Conservation (phyloP, 2,888 invertebrate species). For the Calephelis perditalis region DNA sequence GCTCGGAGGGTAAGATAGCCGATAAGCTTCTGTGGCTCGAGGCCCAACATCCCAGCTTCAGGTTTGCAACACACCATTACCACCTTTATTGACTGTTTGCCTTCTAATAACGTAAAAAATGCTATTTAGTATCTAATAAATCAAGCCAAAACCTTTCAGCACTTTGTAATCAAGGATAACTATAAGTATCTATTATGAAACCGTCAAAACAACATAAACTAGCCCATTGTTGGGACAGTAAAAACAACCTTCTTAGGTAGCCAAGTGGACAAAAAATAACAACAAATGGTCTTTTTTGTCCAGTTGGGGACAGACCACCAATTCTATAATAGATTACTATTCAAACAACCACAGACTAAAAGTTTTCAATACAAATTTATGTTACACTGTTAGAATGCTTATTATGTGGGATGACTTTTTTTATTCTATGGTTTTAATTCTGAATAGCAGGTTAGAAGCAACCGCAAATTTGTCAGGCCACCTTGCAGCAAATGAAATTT, state of each 20-base stretch:
- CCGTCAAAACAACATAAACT: conserved; percentile 52
- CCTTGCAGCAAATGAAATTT: conserved; percentile 74
- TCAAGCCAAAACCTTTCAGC: conserved; percentile 3
- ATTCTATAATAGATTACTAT: conserved; percentile 14
- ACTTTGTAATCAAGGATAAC: conserved; percentile 12
- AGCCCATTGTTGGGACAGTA: conserved; percentile 54
- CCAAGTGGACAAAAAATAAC: conserved; percentile 40
- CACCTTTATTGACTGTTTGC: no score
- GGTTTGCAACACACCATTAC: no score
- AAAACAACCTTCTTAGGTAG: conserved; percentile 41
- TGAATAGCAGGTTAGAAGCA: conserved; percentile 38
- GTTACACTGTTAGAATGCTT: conserved; percentile 19
- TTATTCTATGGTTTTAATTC: conserved; percentile 32
- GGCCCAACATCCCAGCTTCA: no score
- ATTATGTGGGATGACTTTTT: conserved; percentile 18
- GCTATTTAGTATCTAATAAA: neutral
- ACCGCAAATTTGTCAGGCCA: conserved; percentile 78
- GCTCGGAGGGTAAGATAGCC: no score
- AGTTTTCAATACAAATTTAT: conserved; percentile 36
- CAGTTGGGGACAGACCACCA: conserved; percentile 28
- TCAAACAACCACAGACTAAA: conserved; percentile 17
- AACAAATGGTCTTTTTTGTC: conserved; percentile 42
- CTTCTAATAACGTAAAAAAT: neutral
- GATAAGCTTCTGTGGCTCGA: no score
- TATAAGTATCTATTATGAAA: conserved; percentile 4